Evolutionary conservation across 2,888 invertebrate genomes (phyloP), one percentile per base, ranked within the genome.

Genomic region (Criorhina ranunculi): DNA sequence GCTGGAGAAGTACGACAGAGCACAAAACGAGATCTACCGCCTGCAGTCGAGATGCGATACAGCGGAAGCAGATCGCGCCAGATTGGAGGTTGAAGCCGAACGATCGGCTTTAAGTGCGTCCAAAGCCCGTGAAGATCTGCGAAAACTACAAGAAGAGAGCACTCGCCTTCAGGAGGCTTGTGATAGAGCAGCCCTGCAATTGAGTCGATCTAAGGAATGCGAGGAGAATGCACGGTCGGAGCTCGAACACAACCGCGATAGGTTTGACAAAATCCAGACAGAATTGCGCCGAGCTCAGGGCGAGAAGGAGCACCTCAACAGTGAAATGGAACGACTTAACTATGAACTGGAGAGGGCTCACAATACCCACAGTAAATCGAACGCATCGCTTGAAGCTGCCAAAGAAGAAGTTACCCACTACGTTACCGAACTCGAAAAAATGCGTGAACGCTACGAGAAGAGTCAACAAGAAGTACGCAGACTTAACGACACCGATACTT

Each of bases 211-310:
- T 66, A 97, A 97, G 91, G 98, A 98, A 91, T 94, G 95, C 88
- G 98, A 98, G 92, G 98, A 98, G 88, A 98, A 98, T 90, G 95
- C 96, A 31, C 97, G 97, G 89, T 96, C 96, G 89, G 98, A 98
- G 88, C 93, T 97, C 29, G 97, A 97, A 91, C 96, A 98, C 94
- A 94, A 96, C 86, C 94, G 97, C 55, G 98, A 98, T 88, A 94
- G 97, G 62, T 96, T 96, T 90, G 98, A 98, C 89, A 98, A 98
- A 91, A 93, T 96, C 11, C 97, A 97, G 91, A 95, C 96, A 77
- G 98, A 98, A 92, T 92, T 97, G 55, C 93, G 98, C 88, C 94
- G 97, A 73, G 91, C 96, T 33, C 96, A 95, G 92, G 96, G 95
- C 75, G 98, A 96, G 88, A 96, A 97, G 88, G 98, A 98, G 88